Conservation (phyloP, 2,113 vertebrate genomes). For the Bothrops jararaca region DNA sequence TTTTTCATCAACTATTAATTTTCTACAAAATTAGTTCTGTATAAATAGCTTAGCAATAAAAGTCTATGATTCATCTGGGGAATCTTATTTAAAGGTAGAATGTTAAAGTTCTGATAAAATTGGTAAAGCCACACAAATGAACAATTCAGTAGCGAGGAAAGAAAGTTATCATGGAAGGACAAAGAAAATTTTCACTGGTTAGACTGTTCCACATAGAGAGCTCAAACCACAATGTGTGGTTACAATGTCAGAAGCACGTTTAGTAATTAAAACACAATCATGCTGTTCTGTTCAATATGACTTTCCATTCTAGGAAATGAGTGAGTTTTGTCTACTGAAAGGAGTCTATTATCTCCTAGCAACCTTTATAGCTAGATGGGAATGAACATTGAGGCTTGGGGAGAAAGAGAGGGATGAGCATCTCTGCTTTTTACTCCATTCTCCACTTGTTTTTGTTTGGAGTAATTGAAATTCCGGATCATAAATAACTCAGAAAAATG, state of each 20-base stretch:
- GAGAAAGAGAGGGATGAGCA: neutral
- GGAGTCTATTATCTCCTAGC: neutral
- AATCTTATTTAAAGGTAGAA: constrained; percentile 58
- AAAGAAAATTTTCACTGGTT: neutral
- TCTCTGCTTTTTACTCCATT: neutral
- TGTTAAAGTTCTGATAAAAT: constrained; percentile 56
- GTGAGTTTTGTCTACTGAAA: neutral
- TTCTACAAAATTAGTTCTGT: constrained; percentile 48
- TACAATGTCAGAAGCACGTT: neutral
- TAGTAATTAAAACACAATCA: neutral
- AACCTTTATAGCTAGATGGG: neutral
- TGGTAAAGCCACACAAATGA: constrained; percentile 58
- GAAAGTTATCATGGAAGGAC: neutral
- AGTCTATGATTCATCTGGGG: constrained; percentile 58
- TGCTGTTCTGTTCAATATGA: neutral
- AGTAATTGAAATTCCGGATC: neutral
- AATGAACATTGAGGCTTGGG: neutral
- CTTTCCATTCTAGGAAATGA: neutral
- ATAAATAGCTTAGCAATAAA: constrained; percentile 59
- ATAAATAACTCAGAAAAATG: neutral
- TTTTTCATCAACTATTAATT: constrained; percentile 54
- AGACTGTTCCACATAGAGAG: neutral
- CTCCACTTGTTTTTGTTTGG: neutral
- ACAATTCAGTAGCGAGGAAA: constrained; percentile 50
- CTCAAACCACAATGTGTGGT: neutral